phyloP scores from a whole-genome alignment of 2,797 vertebrate genomes.

The Selene dorsalis region DNA sequence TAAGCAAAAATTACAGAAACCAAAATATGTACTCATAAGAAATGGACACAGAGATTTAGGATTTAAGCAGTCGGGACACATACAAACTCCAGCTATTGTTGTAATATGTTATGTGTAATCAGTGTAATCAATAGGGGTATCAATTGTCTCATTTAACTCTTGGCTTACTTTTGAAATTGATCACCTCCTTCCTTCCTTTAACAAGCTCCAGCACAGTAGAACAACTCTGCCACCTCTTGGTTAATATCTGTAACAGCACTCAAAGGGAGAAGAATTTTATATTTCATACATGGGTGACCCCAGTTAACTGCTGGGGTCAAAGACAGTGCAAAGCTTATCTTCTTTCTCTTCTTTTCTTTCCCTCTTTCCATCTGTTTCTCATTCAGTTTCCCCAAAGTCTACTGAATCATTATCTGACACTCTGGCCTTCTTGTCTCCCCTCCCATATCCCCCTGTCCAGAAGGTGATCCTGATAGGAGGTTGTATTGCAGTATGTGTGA shows the following conservation, averaged over 20 bases:
- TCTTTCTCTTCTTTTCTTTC: constrained; percentile 6
- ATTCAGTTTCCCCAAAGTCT: background rate
- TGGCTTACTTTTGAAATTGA: background rate
- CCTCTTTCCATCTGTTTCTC: background rate
- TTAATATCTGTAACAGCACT: constrained; percentile 19
- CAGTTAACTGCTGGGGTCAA: background rate
- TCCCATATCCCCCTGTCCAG: constrained; percentile 67
- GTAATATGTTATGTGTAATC: too few relatives aligned
- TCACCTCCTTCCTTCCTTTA: background rate
- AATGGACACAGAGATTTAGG: background rate
- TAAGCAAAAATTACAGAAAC: background rate
- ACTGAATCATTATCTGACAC: constrained; percentile 38
- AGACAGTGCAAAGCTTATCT: background rate
- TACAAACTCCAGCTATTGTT: background rate
- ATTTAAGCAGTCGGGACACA: background rate
- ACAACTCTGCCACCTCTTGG: constrained; percentile 72
- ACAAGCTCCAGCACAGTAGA: constrained; percentile 30
- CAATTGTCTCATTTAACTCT: background rate
- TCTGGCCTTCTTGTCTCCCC: constrained; percentile 31
- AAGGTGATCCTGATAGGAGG: constrained; percentile 83
- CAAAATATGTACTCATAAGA: background rate
- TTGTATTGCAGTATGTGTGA: constrained; percentile 78
- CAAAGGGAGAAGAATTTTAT: background rate
- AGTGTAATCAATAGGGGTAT: background rate
- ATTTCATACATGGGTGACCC: background rate